Conservation (phyloP, 2,113 vertebrate species). For the Hemicordylus capensis region DNA sequence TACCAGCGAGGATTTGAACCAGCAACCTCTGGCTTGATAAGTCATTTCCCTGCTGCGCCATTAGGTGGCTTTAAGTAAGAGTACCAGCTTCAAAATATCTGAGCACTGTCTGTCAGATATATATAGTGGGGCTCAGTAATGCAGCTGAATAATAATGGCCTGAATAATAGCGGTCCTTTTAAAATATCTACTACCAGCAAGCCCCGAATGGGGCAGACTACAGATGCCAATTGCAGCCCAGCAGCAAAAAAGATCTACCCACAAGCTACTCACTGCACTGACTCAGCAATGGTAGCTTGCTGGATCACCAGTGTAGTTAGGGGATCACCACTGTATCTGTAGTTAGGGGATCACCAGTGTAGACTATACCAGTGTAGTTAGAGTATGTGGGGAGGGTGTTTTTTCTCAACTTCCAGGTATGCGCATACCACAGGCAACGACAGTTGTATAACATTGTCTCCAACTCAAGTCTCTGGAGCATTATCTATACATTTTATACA, state of each 20-base stretch:
- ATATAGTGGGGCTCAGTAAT: not conserved
- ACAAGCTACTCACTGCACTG: not conserved
- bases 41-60: no score
- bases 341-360: no score
- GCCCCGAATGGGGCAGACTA: not conserved
- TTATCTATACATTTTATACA: no score
- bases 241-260: no score
- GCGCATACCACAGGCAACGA: not conserved
- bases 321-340: no score
- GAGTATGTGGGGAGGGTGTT: not conserved
- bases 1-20: no score
- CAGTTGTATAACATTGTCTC: not conserved
- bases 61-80: not conserved
- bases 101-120: not conserved
- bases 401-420: not conserved
- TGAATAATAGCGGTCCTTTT: no score
- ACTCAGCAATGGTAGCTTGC: not conserved
- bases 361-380: not conserved
- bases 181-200: not conserved
- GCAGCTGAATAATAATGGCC: not conserved
- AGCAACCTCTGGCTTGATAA: no score
- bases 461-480: not conserved
- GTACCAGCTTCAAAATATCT: not conserved
- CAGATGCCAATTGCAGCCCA: no score
- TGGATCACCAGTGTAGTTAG: not conserved